A percentile compares a stretch with the other conserved stretches of the same genome.
These are phyloP conservation scores for Drosophila atroscutellata DNA, from an alignment of 2,888 invertebrate species.

Conservation along the genomic window DNA sequence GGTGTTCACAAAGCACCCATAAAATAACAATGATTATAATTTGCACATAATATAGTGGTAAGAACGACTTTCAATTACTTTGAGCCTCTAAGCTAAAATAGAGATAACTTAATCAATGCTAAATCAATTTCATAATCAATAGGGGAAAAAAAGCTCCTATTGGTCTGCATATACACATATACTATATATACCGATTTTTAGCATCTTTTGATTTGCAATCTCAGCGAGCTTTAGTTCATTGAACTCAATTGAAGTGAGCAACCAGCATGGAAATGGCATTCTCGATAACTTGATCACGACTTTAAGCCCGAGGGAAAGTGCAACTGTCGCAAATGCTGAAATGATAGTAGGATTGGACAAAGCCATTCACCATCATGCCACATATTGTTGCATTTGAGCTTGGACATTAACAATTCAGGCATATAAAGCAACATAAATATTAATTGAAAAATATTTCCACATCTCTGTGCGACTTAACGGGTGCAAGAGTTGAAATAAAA, in stretches of 20 bases:
- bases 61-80: neutral
- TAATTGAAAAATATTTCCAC: slow-evolving; percentile 80
- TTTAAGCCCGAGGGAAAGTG: slow-evolving; percentile 2
- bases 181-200: neutral
- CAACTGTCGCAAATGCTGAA: slow-evolving; percentile 11
- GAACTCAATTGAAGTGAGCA: slow-evolving; percentile 4
- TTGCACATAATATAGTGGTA: neutral
- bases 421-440: slow-evolving; percentile 78
- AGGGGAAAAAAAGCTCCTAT: neutral
- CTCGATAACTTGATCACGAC: slow-evolving; percentile 7
- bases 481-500: slow-evolving; percentile 50
- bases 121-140: neutral
- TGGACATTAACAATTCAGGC: slow-evolving; percentile 72
- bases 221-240: neutral
- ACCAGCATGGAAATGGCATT: neutral
- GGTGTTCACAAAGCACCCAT: neutral
- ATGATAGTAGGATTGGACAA: slow-evolving; percentile 2
- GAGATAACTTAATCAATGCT: neutral
- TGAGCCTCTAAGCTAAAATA: neutral
- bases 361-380: slow-evolving; percentile 14
- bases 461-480: slow-evolving; percentile 66
- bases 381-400: slow-evolving; percentile 38
- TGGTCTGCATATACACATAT: neutral
- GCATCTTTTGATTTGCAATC: neutral
- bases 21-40: too few species aligned